Base-by-base conservation (phyloP, 2,888 invertebrate species). In the Bibio marci region DNA sequence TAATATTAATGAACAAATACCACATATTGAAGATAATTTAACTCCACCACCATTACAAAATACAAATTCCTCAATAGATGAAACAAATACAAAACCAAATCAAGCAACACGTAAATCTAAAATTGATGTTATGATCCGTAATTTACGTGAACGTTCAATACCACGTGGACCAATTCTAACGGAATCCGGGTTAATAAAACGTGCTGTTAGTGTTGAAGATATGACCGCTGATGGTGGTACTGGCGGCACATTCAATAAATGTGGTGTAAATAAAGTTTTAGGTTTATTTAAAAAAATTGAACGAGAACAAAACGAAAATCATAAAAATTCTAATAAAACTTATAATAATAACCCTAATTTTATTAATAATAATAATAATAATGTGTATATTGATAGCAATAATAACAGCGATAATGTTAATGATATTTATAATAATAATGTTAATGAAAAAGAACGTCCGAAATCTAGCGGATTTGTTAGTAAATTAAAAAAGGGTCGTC, bases 221-320 rank as follows among this genome's bases (percentile, higher is more conserved):
- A 66, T 78, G 40, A 66, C 73, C 27, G 30, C 27, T 13, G 63
- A 59, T 25, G 59, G 58, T 17, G 22, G 22, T 22, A 37, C 28
- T 19, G 63, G 59, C 22, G 59, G 58, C 17, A 59, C 58, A 18
- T 66, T 69, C 34, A 71, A 70, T 34, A 71, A 71, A 50, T 74
- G 76, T 11, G 76, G 79, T 3, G 81, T 82, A 0, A 77, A 75
- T 53, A 73, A 73, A 50, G 81, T 86, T 33, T 59, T 86, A 41
- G 81, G 82, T 1, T 61, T 85, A 3, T 81, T 86, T 48, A 79
- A 76, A 47, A 80, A 77, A 57, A 73, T 72, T 55, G 73, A 80
- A 57, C 17, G 18, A 17, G 27, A 14, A 14, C 27, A 31, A 42
- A 38, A 33, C 10, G 27, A 37, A 37, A 28, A 30, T 8, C 4